Evolutionary conservation across 2,888 invertebrate species (phyloP), one percentile per base, ranked within the genome.

Genomic region (Drosophila barbarae): DNA sequence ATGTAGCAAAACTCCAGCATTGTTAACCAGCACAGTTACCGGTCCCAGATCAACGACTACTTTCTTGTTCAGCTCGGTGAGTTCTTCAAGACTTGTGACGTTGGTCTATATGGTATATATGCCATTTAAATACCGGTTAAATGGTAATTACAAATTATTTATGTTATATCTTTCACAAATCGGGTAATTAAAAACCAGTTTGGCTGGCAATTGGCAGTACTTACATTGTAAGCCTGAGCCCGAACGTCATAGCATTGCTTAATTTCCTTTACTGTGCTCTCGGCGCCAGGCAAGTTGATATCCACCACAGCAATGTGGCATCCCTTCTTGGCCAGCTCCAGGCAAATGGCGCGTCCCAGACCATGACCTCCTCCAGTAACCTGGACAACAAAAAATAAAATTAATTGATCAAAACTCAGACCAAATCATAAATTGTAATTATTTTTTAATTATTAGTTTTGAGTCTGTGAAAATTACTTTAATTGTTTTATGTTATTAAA

Each of bases 301-400:
- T 89, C 89, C 3, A 69, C 82, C 5, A 85, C 72, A 10, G 87
- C 88, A 49, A 89, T 59, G 23, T 86, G 78, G 30, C 88, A 89
- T 2, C 89, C 89, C 66, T 79, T 69, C 41, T 71, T 74, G 1
- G 89, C 88, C 39, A 90, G 75, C 58, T 85, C 74, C 0, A 87
- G 52, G 1, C 87, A 85, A 5, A 90, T 84, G 53, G 84, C 86
- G 26, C 87, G 84, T 0, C 90, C 90, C 1, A 90, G 75, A 3
- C 90, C 90, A 72, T 88, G 85, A 10, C 83, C 90, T 41, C 86
- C 88, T 0, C 90, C 90, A 18, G 90, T 90, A 0, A 90, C 84
- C 89, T 90, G 6, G 5, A n/a, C 4, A 4, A 5, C 30, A 13
- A 1, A 5, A 21, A 26, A 0, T 0, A 21, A 3, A 39, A 10